phyloP scores from a whole-genome alignment of 2,113 vertebrate genomes.

The Clarias magur region DNA sequence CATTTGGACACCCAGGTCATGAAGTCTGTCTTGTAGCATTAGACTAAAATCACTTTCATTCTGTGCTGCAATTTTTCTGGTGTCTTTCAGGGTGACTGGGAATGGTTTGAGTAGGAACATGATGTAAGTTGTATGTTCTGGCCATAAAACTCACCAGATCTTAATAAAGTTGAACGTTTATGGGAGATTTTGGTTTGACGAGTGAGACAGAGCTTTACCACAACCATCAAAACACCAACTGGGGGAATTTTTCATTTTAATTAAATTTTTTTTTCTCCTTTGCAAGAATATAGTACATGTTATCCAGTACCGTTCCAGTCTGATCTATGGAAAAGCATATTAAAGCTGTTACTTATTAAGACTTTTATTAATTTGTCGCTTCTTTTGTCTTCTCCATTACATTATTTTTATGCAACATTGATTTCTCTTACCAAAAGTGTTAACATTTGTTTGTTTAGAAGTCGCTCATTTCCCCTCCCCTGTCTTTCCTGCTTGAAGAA shows the following conservation, averaged over 20 bases:
- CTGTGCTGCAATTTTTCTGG: not conserved
- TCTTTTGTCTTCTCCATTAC: not conserved
- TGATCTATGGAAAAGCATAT: not conserved
- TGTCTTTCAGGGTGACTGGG: not conserved
- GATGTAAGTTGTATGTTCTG: not conserved
- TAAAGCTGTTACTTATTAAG: not conserved
- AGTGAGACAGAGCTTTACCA: too few relatives aligned
- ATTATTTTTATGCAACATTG: not conserved
- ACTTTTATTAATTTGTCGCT: not conserved
- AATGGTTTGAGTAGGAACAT: not conserved
- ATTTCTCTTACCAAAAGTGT: constrained; percentile 7
- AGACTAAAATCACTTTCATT: not conserved
- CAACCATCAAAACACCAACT: not conserved
- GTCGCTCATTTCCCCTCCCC: constrained; percentile 23
- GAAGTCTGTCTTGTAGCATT: not conserved
- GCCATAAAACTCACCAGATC: too few relatives aligned
- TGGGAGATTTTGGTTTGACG: too few relatives aligned
- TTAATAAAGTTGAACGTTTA: not conserved
- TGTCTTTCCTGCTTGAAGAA: constrained; percentile 34
- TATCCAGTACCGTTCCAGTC: not conserved
- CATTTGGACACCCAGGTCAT: constrained; percentile 9
- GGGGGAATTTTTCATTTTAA: not conserved
- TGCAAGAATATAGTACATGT: too few relatives aligned
- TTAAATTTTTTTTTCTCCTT: not conserved
- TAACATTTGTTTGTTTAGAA: constrained; percentile 43